Evolutionary conservation across 2,888 invertebrate genomes (phyloP).

Genomic region (Lycophotia porphyrea): DNA sequence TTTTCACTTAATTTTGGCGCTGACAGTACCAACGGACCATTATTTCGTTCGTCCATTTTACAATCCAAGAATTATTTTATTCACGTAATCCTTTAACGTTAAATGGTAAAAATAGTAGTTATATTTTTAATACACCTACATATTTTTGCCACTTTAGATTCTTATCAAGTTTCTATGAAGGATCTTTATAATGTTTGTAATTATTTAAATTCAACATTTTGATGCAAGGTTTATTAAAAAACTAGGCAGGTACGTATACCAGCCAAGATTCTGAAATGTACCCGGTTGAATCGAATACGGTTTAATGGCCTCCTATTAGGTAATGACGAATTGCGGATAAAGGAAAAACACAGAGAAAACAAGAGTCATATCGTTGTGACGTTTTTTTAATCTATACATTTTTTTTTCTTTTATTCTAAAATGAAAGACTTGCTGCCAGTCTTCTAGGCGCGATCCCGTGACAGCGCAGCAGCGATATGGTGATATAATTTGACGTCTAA

Average conservation of each 20-base stretch:
- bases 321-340: too few species aligned
- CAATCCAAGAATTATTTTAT: not conserved
- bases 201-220: not conserved
- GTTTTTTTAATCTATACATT: too few species aligned
- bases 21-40: not conserved
- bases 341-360: not conserved
- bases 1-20: not conserved
- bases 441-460: too few species aligned
- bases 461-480: too few species aligned
- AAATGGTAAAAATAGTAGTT: not conserved
- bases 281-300: too few species aligned
- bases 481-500: too few species aligned
- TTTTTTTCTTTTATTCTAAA: too few species aligned
- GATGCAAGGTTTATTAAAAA: not conserved
- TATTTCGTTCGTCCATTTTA: not conserved
- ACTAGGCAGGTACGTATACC: too few species aligned
- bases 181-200: not conserved
- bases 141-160: not conserved
- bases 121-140: not conserved
- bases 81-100: not conserved
- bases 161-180: conserved; percentile 9
- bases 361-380: too few species aligned
- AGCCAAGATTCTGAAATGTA: too few species aligned
- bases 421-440: too few species aligned
- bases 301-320: too few species aligned